phyloP scores from a whole-genome alignment of 2,113 vertebrate species.

The Coracopsis vasa region DNA sequence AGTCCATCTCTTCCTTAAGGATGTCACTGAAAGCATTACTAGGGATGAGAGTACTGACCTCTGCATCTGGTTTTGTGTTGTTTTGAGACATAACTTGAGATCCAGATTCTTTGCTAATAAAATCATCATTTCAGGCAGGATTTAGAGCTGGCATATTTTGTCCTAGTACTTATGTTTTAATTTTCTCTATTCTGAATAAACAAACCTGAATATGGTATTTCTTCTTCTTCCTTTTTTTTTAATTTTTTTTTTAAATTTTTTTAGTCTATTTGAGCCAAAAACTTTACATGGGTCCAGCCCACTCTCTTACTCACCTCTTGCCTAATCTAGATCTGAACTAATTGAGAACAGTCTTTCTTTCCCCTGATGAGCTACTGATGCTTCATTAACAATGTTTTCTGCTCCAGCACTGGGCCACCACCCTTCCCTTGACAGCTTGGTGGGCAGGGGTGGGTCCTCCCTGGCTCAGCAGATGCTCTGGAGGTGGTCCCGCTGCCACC shows the following conservation, averaged over 20 bases:
- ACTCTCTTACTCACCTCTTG: constrained; percentile 52
- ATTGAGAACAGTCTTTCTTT: constrained; percentile 39
- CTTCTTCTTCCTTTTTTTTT: background rate
- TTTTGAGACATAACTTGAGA: constrained; percentile 56
- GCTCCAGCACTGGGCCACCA: background rate
- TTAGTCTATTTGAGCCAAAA: background rate
- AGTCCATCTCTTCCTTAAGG: constrained; percentile 44
- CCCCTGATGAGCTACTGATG: constrained; percentile 44
- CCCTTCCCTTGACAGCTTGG: background rate
- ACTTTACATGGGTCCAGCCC: background rate
- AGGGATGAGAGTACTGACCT: constrained; percentile 52
- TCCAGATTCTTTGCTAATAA: constrained; percentile 67
- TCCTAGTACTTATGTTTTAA: constrained; percentile 57
- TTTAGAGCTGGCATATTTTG: constrained; percentile 56
- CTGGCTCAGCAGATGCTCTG: background rate
- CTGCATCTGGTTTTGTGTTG: constrained; percentile 69
- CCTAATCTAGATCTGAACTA: constrained; percentile 46
- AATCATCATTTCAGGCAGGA: constrained; percentile 65
- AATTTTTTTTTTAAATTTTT: background rate
- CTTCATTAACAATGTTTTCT: background rate
- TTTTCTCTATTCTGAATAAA: constrained; percentile 62
- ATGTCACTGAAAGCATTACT: constrained; percentile 56
- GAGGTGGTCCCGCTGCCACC: background rate
- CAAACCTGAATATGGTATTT: constrained; percentile 52
- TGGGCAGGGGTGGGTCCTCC: background rate